A percentile compares a stretch with the other conserved stretches of the same genome.
phyloP scores from a whole-genome alignment of 2,888 invertebrate species.

The Ommatoiulus sabulosus region DNA sequence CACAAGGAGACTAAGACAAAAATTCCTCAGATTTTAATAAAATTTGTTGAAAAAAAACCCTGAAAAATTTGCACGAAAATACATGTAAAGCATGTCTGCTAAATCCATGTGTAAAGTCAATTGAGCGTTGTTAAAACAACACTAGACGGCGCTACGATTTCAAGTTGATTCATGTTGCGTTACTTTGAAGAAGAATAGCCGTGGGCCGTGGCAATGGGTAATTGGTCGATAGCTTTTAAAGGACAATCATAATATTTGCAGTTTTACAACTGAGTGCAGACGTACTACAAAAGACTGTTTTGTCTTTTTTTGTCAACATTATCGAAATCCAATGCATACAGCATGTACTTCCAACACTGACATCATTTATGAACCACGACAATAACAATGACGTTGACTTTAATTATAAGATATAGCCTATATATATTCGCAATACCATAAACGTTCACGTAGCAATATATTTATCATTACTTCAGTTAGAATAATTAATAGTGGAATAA shows the following conservation, averaged over 20 bases:
- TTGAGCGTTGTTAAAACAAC: too few species aligned
- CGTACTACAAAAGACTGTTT: neutral
- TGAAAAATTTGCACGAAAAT: too few species aligned
- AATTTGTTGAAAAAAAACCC: too few species aligned
- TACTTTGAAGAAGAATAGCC: too few species aligned
- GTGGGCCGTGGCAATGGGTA: too few species aligned
- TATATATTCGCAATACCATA: neutral
- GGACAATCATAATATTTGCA: conserved; percentile 9
- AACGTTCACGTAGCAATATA: neutral
- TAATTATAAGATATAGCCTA: neutral
- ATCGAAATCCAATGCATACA: neutral
- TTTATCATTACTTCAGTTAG: neutral
- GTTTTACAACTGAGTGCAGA: neutral
- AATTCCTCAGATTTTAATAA: too few species aligned
- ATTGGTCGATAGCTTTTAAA: neutral
- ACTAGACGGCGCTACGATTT: too few species aligned
- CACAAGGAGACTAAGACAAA: too few species aligned
- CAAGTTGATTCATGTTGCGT: too few species aligned
- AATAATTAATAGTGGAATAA: neutral
- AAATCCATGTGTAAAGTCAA: too few species aligned
- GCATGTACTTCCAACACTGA: neutral
- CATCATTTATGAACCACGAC: neutral
- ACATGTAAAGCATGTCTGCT: too few species aligned
- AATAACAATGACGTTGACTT: neutral
- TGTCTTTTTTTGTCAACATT: neutral